Evolutionary conservation across 2,888 invertebrate genomes (phyloP), one percentile per base, ranked within the genome.

Genomic region (Netelia virgata): DNA sequence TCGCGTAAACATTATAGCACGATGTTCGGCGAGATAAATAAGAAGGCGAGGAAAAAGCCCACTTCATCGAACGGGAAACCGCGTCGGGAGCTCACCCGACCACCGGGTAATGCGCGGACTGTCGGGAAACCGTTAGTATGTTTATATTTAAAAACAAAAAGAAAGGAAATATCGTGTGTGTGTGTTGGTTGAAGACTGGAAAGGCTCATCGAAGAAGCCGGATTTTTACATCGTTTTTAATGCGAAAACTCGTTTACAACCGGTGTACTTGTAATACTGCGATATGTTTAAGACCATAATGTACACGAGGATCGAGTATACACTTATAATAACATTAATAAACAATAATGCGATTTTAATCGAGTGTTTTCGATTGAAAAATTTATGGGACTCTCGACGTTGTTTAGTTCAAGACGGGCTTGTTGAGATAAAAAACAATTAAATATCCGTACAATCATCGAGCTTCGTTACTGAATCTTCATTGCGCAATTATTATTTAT

Each of bases 81-180:
- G 82, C 77, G 73, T 64, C 47, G 70, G 75, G 11, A 66, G 64
- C 47, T 61, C 50, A 47, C 72, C 41, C 78, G 64, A 72, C 78
- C 70, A 70, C 69, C 64, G 63, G 61, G 61, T 11, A 43, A 78
- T 41, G 43, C n/a, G 28, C 16, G 20, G 57, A 41, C 55, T 47
- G 70, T 23, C n/a, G 63, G 50, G 64, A 80, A 80, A 74, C 80
- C 80, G 82, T 78, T 82, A 82, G 55, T n/a, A 77, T 77, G 72
- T 77, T 66, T 47, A 14, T 47, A 14, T 47, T 47, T 47, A 82
- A 77, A 66, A 36, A 63, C 16, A 36, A 36, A 63, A 28, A 36
- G 8, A 16, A 18, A 66, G 55, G 18, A 43, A 73, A 80, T 16
- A 47, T 59, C n/a, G 43, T 59, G 23, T 69, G 16, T 47, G 8